Conservation (phyloP, 2,113 vertebrate species). For the Megaceryle torquata region DNA sequence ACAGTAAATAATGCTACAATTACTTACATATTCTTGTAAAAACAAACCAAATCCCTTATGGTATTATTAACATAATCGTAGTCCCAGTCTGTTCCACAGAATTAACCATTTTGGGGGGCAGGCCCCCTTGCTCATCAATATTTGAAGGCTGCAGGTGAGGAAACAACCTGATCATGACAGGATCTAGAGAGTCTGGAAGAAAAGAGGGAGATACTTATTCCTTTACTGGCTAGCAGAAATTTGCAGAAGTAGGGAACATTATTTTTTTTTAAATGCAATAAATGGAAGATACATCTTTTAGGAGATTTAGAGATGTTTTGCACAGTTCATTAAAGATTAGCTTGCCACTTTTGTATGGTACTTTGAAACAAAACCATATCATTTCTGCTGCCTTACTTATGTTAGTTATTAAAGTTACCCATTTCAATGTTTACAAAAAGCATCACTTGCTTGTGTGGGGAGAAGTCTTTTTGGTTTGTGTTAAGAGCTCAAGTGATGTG, state of each 20-base stretch:
- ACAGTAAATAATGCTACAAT: slow-evolving; percentile 41
- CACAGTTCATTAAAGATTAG: not conserved
- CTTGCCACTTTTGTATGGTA: not conserved
- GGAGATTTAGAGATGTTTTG: not conserved
- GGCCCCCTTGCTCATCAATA: not conserved
- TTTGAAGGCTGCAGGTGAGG: not conserved
- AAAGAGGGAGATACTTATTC: not conserved
- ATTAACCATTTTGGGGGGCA: slow-evolving; percentile 10
- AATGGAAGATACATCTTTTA: not conserved
- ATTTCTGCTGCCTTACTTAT: not conserved
- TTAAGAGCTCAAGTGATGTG: not conserved
- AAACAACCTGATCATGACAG: not conserved
- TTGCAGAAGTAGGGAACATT: not conserved
- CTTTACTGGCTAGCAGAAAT: not conserved
- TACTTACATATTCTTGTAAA: slow-evolving; percentile 40
- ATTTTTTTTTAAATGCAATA: not conserved
- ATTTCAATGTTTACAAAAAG: not conserved
- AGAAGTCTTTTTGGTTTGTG: not conserved
- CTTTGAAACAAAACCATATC: not conserved
- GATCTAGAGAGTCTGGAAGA: not conserved
- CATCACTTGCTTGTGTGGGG: not conserved
- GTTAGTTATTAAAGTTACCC: not conserved
- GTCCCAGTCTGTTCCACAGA: not conserved
- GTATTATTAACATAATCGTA: slow-evolving; percentile 10
- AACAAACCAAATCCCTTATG: not conserved